Base-by-base conservation (phyloP, 2,797 vertebrate species). In the Danionella dracula region DNA sequence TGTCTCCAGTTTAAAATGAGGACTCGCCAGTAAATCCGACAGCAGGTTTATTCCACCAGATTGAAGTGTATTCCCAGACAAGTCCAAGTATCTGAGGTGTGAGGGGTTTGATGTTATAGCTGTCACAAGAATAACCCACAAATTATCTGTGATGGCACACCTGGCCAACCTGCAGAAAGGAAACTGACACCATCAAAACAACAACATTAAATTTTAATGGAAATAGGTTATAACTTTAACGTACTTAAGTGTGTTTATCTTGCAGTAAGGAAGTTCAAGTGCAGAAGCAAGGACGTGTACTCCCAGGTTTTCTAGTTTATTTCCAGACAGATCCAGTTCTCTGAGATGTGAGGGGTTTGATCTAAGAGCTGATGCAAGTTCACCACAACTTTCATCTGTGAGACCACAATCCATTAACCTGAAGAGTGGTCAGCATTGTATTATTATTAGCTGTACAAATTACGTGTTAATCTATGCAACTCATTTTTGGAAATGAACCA, bases 61-160 rank as follows among this genome's bases (percentile, higher is more conserved):
- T 4, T n/a, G 19, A 13, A 55, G 34, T 23, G n/a, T 55, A 29
- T 56, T 56, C 10, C 21, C 53, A 27, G 57, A 60, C 41, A 60
- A 42, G 35, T 60, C 13, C 17, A 60, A n/a, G 2, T 9, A 0
- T 35, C 4, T 35, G 16, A 60, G 42, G 5, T 34, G n/a, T 34
- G 29, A 15, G 2, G 41, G 11, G 17, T 59, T 59, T 45, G 8
- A 34, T 45, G 12, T 45, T 17, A 59, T 8, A 20, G 40, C 11
- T 34, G 41, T 19, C 20, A 41, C 42, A 12, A 59, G 11, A 34
- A 15, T 11, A 0, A 16, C 55, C 29, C 38, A 57, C 17, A 37
- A 13, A 12, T 57, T 11, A 42, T 19, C 11, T 34, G 56, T 34
- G 12, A 59, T 13, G 2, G 8, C 29, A 34, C 56, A 59, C 19